Percentiles rank a stretch among this genome's conserved stretches.
Evolutionary conservation across 2,113 vertebrate species (phyloP).

Genomic region (Pollimyrus isidori): DNA sequence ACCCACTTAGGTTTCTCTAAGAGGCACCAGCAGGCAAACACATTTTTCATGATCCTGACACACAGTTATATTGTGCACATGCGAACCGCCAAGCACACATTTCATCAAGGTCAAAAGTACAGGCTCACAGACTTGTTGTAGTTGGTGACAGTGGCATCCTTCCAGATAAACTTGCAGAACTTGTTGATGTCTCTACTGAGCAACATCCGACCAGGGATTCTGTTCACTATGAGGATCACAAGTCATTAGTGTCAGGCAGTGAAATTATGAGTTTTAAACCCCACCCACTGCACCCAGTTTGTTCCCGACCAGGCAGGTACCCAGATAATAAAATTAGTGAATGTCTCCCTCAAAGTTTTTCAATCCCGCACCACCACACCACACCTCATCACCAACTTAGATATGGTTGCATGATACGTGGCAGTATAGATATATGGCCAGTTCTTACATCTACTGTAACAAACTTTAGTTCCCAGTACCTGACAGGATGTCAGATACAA

Average conservation of each 20-base stretch:
- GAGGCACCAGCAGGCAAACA: background rate
- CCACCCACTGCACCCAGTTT: background rate
- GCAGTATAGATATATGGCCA: background rate
- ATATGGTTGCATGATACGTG: background rate
- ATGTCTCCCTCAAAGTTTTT: background rate
- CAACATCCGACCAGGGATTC: conserved; percentile 37
- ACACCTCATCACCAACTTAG: background rate
- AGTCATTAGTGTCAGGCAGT: background rate
- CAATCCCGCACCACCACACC: background rate
- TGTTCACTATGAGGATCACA: conserved; percentile 42
- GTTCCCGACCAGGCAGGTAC: background rate
- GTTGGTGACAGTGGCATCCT: conserved; percentile 49
- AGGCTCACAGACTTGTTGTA: conserved; percentile 49
- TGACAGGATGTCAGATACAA: conserved; percentile 54
- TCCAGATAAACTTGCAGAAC: conserved; percentile 68
- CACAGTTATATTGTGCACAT: background rate
- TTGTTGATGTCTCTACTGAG: conserved; percentile 62
- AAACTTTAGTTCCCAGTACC: conserved; percentile 34
- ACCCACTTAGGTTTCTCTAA: background rate
- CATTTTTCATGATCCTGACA: background rate
- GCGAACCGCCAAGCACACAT: background rate
- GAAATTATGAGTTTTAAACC: background rate
- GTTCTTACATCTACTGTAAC: background rate
- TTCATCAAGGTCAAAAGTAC: background rate
- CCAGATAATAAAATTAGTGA: background rate